Evolutionary conservation across 30 jellyfish, hydroid and myxozoan species (phyloP), one percentile per base, ranked within the genome.

Genomic region (Aurelia sp.): DNA sequence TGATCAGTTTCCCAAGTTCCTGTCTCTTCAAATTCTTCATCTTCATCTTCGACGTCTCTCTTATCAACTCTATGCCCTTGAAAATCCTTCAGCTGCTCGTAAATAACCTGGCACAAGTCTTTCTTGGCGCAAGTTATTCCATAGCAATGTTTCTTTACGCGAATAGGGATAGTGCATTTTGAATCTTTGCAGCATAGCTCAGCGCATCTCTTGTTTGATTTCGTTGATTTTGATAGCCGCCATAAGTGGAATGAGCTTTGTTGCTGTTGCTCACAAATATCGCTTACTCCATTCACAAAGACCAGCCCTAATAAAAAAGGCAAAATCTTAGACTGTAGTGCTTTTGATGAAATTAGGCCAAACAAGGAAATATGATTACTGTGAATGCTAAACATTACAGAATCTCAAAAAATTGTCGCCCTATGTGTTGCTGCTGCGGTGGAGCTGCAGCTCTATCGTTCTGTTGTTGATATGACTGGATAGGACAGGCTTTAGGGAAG

Each of bases 31-130:
- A 21, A 64, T 4, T 85, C 94, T 15, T 63, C 89, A 61, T 91
- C 92, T 3, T 70, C 94, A 8, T 91, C 98, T 4, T 65, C 91
- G 13, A 76, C 57, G 13, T 91, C 88, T 58, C 98, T 76, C 76
- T 80, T 93, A 57, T 93, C 97, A 33, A 93, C 97, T 63, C 98
- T 41, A 59, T 93, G 98, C 31, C 97, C 97, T 60, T 88, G 89
- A 68, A 89, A 88, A 4, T 89, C 88, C 20, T 59, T 78, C 47
- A 94, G 84, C 60, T 94, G 97, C 22, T 94, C 97, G 48, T 38
- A 74, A 6, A 94, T 87, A 55, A 76, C 81, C 47, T 89, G 88
- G 58, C 99, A 94, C 69, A 94, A 77, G 41, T 89, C 92, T 40
- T 69, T 72, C 52, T 79, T 72, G 31, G 81, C 88, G 58, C 99